Conservation (phyloP, 2,888 invertebrate species). For the Smittia sp. region DNA sequence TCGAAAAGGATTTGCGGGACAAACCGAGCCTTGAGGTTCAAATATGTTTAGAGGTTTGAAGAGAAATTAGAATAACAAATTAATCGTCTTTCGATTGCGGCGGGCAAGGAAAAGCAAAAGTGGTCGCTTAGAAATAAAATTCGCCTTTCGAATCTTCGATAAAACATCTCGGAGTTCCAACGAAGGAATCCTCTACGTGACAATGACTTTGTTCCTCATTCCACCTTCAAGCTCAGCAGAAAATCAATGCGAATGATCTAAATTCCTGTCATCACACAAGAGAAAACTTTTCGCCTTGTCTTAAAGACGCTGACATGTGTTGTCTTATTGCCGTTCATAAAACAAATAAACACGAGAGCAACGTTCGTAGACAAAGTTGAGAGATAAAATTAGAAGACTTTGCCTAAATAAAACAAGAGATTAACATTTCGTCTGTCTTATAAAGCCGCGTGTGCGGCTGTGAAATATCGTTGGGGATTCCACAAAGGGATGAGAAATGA, state of each 20-base stretch:
- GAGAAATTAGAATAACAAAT: no score
- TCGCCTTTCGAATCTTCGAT: no score
- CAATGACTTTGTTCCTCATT: no score
- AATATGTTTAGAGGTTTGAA: no score
- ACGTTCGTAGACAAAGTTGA: neutral
- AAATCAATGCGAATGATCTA: conserved; percentile 13
- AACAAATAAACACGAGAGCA: conserved; percentile 38
- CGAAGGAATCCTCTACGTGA: no score
- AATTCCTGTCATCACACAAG: neutral
- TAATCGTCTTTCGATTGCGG: no score
- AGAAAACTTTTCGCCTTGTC: neutral
- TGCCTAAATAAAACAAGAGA: conserved; percentile 14
- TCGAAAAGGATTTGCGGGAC: no score
- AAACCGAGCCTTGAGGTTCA: no score
- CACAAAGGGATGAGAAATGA: neutral
- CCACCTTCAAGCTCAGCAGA: no score
- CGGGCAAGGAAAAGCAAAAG: no score
- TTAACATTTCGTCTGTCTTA: conserved; percentile 28
- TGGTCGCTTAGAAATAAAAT: no score
- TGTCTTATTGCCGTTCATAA: conserved; percentile 22
- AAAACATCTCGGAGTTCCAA: no score
- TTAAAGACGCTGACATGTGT: conserved; percentile 32
- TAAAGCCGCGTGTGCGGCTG: conserved; percentile 4
- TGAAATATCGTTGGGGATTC: neutral
- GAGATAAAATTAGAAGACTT: conserved; percentile 35